Evolutionary conservation across 2,113 vertebrate genomes (phyloP), one percentile per base, ranked within the genome.

Genomic region (Epinephelus moara): DNA sequence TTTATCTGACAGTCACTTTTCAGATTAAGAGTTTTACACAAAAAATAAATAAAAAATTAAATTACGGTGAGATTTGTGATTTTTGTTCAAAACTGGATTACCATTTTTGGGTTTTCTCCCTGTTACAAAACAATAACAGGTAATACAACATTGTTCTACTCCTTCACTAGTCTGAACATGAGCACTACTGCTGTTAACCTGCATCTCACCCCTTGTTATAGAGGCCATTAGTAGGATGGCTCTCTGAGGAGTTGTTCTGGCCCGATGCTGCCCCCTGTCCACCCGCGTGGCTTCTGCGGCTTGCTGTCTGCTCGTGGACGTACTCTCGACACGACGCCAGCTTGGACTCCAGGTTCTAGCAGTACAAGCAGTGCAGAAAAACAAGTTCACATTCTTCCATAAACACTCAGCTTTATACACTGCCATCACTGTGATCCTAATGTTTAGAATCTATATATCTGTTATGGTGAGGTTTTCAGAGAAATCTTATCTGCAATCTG

Each of bases 311-410:
- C 52, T 97, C 97, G 1, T 96, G 95, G 42, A 98, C 92, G 14
- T 97, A 97, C 59, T 97, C 97, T 71, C 97, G 95, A 89, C 97
- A 99, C 5, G 97, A 98, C 0, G 97, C 97, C 56, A 99, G 95
- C 83, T 99, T 98, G 14, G 97, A 98, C 87, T 99, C 98, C 90
- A 99, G 90, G 2, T 97, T 98, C 98, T 99, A 27, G 27, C 27
- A 27, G 27, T 27, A 55, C 23, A 23, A 83, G 52, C 8, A 15
- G 13, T 10, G 40, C 61, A 61, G 23, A 0, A 64, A 59, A 33
- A 73, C 42, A 33, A 18, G 12, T 50, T 63, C 1, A 67, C 42
- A 23, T 9, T 4, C 30, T 45, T 40, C 11, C 37, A 4, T 12
- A 19, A 63, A 64, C 25, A 23, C 14, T 60, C 14, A 25, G 25